A percentile compares a stretch with the other conserved stretches of the same genome.
Evolutionary conservation across 2,113 vertebrate species (phyloP).

Genomic region (Nibea albiflora): DNA sequence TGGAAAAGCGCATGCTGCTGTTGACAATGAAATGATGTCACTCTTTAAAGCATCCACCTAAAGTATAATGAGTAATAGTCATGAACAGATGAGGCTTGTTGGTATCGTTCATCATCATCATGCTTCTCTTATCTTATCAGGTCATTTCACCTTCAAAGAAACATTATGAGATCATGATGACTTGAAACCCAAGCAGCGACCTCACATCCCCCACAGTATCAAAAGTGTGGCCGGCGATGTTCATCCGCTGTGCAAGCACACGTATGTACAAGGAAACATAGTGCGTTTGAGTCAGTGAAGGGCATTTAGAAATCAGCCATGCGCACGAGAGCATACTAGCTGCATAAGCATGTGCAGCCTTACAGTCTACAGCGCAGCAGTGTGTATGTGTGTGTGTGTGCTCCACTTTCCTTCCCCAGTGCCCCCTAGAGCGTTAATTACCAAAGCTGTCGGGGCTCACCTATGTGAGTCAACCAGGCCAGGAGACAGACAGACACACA

Average conservation of each 20-base stretch:
- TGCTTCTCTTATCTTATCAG: not conserved
- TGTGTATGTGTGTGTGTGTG: constrained; percentile 28
- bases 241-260: constrained; percentile 1
- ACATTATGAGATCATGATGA: not conserved
- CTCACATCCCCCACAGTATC: not conserved
- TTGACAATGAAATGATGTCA: constrained; percentile 25
- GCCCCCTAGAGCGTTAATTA: constrained; percentile 65
- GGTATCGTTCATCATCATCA: constrained; percentile 9
- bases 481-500: constrained; percentile 27
- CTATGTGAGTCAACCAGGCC: constrained; percentile 59
- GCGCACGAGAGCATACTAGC: constrained; percentile 16
- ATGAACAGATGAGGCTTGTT: constrained; percentile 5
- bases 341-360: constrained; percentile 30
- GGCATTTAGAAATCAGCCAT: constrained; percentile 43
- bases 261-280: not conserved
- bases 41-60: constrained; percentile 13
- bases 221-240: constrained; percentile 11
- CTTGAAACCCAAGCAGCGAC: not conserved
- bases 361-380: constrained; percentile 14
- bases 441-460: constrained; percentile 65
- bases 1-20: not conserved
- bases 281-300: constrained; percentile 26
- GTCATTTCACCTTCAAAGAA: constrained; percentile 9
- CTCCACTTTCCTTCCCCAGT: constrained; percentile 40
- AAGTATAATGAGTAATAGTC: constrained; percentile 32